These are phyloP conservation scores for Neosalanx taihuensis DNA, from an alignment of 2,797 vertebrate species.

Conservation along the genomic window DNA sequence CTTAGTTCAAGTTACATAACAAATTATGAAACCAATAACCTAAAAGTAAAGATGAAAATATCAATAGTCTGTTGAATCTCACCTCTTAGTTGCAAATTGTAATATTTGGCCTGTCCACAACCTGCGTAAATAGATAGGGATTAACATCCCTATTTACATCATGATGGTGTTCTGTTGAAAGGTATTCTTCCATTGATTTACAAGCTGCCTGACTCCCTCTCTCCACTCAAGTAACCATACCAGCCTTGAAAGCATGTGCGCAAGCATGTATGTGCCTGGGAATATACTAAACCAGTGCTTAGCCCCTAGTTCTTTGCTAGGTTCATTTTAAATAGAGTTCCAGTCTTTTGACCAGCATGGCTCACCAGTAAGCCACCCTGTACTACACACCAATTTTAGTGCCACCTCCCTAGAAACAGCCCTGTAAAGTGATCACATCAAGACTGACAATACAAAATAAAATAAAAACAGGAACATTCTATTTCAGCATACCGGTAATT, in stretches of 20 bases:
- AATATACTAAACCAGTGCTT: not conserved
- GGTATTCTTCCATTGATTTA: constrained; percentile 39
- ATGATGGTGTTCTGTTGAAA: constrained; percentile 30
- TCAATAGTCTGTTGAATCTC: too few relatives aligned
- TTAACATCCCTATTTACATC: constrained; percentile 8
- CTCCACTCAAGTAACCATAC: constrained; percentile 33
- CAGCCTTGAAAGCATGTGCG: not conserved
- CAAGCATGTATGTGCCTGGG: not conserved
- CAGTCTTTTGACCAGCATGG: not conserved
- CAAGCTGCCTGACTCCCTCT: constrained; percentile 26
- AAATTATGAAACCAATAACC: too few relatives aligned
- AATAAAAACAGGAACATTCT: not conserved
- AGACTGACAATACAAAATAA: not conserved
- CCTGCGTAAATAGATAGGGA: constrained; percentile 15
- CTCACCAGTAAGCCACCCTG: too few relatives aligned
- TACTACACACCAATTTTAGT: too few relatives aligned
- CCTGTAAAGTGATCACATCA: not conserved
- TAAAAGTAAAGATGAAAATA: too few relatives aligned
- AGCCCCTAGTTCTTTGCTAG: not conserved
- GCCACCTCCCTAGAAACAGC: not conserved
- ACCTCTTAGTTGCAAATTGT: not conserved
- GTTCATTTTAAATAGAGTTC: not conserved
- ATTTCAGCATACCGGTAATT: constrained; percentile 2
- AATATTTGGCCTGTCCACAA: not conserved
- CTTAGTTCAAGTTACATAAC: too few relatives aligned